Evolutionary conservation across 2,888 invertebrate genomes (phyloP).

Genomic region (Drosophila siamana): DNA sequence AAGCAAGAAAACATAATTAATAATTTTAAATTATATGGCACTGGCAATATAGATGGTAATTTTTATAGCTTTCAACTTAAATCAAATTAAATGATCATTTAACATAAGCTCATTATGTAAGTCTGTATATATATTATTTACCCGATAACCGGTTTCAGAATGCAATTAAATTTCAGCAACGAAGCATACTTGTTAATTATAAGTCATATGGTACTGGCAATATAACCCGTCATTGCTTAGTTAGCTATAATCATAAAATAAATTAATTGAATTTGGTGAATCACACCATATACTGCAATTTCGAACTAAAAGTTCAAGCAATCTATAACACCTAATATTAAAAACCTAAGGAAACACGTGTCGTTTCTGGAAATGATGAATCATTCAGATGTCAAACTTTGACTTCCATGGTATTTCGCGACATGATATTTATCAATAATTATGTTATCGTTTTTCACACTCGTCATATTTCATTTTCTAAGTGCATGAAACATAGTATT

Average conservation of each 20-base stretch:
- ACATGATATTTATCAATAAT: no score
- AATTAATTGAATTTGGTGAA: background rate
- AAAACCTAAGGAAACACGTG: background rate
- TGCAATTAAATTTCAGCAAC: background rate
- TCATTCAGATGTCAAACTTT: background rate
- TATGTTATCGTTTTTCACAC: no score
- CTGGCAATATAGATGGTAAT: background rate
- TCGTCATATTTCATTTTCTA: no score
- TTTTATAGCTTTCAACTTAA: background rate
- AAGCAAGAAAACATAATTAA: background rate
- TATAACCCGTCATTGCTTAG: background rate
- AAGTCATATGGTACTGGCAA: background rate
- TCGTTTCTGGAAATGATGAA: slow-evolving; percentile 3
- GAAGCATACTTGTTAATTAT: background rate
- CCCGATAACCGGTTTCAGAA: background rate
- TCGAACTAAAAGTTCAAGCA: no score
- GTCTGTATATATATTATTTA: background rate
- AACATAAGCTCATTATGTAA: background rate
- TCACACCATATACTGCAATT: background rate
- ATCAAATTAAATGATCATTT: background rate
- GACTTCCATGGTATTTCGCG: no score
- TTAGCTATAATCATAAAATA: background rate
- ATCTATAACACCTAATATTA: background rate
- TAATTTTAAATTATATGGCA: background rate
- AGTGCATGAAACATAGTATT: no score